Evolutionary conservation across 2,797 vertebrate species (phyloP), one percentile per base, ranked within the genome.

Genomic region (Champsocephalus esox): DNA sequence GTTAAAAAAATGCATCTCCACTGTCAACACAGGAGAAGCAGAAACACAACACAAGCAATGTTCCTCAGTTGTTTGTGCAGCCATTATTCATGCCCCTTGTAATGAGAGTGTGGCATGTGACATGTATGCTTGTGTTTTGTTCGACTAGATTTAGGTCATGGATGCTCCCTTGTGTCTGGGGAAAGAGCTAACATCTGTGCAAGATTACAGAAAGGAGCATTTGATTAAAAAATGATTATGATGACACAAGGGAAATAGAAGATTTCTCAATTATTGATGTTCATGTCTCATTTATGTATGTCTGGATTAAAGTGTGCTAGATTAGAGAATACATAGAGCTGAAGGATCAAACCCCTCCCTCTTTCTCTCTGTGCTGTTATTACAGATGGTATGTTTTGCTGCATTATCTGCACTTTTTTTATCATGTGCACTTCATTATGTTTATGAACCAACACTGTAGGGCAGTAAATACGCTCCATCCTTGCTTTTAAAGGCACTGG

Each of bases 211-310:
- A 70, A 66, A 84, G 75, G 66, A 75, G 63, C 19, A 50, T 64
- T 45, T 82, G 58, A 88, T 89, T 79, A 80, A 79, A 87, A 84
- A 75, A 66, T 73, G 21, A 85, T 82, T 46, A 66, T 63, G 52
- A 64, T 70, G 44, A 69, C 54, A 59, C 34, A 10, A 57, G 34
- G 2, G 48, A 19, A 49, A 63, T 48, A 56, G 8, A 45, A 56
- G 8, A 45, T 38, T 44, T 63, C 44, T 81, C 9, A 54, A 51
- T 75, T 66, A 85, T 77, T 70, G 13, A 71, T 71, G 58, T 55
- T 75, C 74, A 49, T 79, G n/a, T 67, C 62, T 79, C 7, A 65
- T 84, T 76, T 75, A 67, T 74, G 55, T 75, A 67, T 74, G 57
- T 83, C 16, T 62, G 58, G 87, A 89, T 86, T 83, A 75, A 51